A percentile compares a stretch with the other conserved stretches of the same genome.
These are phyloP conservation scores for Mechanitis mazaeus DNA, from an alignment of 2,888 invertebrate genomes.

Conservation along the genomic window DNA sequence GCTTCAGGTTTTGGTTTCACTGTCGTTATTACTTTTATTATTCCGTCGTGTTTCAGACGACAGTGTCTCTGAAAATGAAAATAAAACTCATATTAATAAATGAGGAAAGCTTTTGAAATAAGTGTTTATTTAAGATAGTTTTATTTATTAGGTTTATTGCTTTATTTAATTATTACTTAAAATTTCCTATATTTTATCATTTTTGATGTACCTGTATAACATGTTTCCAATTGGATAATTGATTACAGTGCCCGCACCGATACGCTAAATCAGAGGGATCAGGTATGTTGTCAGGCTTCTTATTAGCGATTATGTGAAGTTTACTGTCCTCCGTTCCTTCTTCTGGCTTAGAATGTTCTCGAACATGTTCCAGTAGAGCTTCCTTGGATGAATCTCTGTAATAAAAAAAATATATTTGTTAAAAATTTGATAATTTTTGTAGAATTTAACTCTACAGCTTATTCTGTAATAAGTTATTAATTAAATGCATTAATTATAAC, in stretches of 20 bases:
- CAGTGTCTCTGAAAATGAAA: conserved; percentile 81
- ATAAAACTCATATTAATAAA: conserved; percentile 7
- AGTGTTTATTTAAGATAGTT: background rate
- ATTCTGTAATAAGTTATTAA: background rate
- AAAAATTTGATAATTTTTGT: background rate
- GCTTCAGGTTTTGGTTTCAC: conserved; percentile 66
- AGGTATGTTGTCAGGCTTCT: conserved; percentile 56
- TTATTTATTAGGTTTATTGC: too few relatives aligned
- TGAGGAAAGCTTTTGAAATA: background rate
- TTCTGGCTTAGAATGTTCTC: conserved; percentile 57
- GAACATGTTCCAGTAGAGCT: conserved; percentile 66
- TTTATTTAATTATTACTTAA: too few relatives aligned
- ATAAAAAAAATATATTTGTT: conserved; percentile 19
- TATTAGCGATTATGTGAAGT: conserved; percentile 30
- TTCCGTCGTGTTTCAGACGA: conserved; percentile 85
- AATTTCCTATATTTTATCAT: background rate
- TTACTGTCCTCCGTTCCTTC: conserved; percentile 41
- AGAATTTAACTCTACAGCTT: background rate
- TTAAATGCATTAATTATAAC: background rate
- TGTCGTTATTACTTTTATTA: conserved; percentile 80
- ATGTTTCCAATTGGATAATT: conserved; percentile 90
- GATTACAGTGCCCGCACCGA: conserved; percentile 88
- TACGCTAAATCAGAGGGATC: conserved; percentile 72
- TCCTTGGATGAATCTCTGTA: conserved; percentile 70
- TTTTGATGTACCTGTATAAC: conserved; percentile 83